These are phyloP conservation scores for Pseudopleuronectes americanus DNA, from an alignment of 2,797 vertebrate genomes.

Conservation along the genomic window DNA sequence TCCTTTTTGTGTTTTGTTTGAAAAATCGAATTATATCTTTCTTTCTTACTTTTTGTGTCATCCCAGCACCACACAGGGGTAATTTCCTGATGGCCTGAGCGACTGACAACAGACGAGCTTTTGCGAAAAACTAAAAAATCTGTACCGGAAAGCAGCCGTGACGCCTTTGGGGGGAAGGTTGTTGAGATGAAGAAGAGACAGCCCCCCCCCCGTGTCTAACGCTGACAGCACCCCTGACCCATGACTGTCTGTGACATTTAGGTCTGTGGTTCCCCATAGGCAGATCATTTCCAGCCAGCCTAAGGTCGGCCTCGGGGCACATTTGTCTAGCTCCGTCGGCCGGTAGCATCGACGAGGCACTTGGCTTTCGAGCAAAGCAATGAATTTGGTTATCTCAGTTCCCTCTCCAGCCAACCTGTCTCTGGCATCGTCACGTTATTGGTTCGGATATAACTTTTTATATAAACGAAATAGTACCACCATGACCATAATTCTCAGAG, in stretches of 20 bases:
- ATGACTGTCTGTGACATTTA: conserved; percentile 79
- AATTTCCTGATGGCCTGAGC: conserved; percentile 7
- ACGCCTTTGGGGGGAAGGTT: conserved; percentile 57
- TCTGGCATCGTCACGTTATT: conserved; percentile 32
- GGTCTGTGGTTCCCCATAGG: conserved; percentile 55
- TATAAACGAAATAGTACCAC: conserved; percentile 24
- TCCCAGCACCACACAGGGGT: neutral
- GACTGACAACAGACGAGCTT: conserved; percentile 25
- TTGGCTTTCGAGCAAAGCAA: conserved; percentile 63
- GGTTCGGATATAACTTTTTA: conserved; percentile 29
- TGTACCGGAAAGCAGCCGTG: conserved; percentile 24
- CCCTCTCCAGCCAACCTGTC: conserved; percentile 17
- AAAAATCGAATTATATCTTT: neutral
- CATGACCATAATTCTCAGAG: conserved; percentile 9
- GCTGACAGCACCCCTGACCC: conserved; percentile 63
- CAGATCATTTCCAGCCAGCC: conserved; percentile 71
- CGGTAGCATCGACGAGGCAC: conserved; percentile 57
- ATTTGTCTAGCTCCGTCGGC: conserved; percentile 73
- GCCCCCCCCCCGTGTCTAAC: conserved; percentile 38
- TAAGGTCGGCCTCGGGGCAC: conserved; percentile 71
- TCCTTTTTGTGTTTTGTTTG: conserved; percentile 9
- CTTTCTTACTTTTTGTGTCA: neutral
- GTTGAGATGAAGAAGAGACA: conserved; percentile 50
- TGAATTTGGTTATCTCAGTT: conserved; percentile 28
- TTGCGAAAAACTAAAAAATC: conserved; percentile 21